These are phyloP conservation scores for Agrotis ipsilon DNA, from an alignment of 2,888 invertebrate genomes.

Conservation along the genomic window DNA sequence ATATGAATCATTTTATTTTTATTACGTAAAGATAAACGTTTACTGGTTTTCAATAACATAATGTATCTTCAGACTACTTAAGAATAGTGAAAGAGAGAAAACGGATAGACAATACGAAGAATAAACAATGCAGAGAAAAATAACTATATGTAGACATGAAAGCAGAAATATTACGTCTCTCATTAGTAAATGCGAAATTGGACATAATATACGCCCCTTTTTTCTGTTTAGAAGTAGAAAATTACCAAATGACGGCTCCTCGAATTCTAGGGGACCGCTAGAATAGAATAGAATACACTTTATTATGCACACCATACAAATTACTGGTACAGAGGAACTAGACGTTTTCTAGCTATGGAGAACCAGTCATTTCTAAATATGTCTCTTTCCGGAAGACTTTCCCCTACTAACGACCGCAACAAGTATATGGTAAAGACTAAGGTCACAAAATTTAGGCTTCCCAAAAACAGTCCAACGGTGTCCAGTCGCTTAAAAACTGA, in stretches of 20 bases:
- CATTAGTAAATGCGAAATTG: background rate
- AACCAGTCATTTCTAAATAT: too few species aligned
- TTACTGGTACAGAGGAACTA: too few species aligned
- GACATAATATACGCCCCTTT: background rate
- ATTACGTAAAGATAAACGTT: background rate
- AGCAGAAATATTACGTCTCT: background rate
- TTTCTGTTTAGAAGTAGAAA: too few species aligned
- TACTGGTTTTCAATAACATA: conserved; percentile 1
- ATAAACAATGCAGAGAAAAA: too few species aligned
- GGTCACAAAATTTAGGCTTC: background rate
- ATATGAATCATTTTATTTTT: conserved; percentile 27
- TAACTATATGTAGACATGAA: background rate
- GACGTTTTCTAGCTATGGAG: background rate
- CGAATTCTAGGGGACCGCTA: too few species aligned
- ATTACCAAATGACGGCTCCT: too few species aligned
- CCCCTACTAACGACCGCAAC: too few species aligned
- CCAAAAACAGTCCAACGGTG: background rate
- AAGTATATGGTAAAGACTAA: too few species aligned
- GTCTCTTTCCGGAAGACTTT: too few species aligned
- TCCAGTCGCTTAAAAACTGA: background rate
- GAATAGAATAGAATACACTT: too few species aligned
- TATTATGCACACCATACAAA: too few species aligned
- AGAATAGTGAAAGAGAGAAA: background rate
- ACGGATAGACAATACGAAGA: background rate
- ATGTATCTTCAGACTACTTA: background rate